Conservation (phyloP, 2,113 vertebrate species). For the Cyprinodon variegatus region DNA sequence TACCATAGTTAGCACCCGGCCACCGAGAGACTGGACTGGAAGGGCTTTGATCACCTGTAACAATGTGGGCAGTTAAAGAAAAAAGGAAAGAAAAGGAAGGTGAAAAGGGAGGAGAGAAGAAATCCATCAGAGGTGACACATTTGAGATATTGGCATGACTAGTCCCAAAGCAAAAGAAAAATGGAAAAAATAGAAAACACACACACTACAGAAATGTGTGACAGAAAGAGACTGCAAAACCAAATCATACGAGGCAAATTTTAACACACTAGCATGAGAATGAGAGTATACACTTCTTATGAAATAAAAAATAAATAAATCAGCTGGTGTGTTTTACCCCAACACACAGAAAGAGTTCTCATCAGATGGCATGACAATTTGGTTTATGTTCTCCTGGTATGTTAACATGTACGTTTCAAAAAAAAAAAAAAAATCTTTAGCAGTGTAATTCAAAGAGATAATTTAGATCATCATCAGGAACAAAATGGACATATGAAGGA, state of each 20-base stretch:
- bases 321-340: background rate
- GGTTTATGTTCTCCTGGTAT: background rate
- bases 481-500: too few species aligned
- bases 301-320: background rate
- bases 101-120: conserved; percentile 56
- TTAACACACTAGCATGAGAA: background rate
- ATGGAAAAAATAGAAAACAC: background rate
- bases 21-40: conserved; percentile 82
- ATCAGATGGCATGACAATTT: background rate
- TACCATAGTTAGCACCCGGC: conserved; percentile 83
- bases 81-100: conserved; percentile 31
- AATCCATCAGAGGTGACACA: conserved; percentile 67
- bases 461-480: too few species aligned
- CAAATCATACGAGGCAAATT: conserved; percentile 1
- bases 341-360: background rate
- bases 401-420: background rate
- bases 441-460: too few species aligned
- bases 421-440: too few species aligned
- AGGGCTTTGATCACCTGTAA: conserved; percentile 84
- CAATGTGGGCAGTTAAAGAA: conserved; percentile 53
- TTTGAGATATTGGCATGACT: conserved; percentile 61
- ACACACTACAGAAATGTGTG: conserved; percentile 21
- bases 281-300: background rate
- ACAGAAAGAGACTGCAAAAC: conserved; percentile 1
- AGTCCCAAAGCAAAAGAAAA: conserved; percentile 30